Conservation (phyloP, 2,888 invertebrate species). For the Pseudanteris insignis region DNA sequence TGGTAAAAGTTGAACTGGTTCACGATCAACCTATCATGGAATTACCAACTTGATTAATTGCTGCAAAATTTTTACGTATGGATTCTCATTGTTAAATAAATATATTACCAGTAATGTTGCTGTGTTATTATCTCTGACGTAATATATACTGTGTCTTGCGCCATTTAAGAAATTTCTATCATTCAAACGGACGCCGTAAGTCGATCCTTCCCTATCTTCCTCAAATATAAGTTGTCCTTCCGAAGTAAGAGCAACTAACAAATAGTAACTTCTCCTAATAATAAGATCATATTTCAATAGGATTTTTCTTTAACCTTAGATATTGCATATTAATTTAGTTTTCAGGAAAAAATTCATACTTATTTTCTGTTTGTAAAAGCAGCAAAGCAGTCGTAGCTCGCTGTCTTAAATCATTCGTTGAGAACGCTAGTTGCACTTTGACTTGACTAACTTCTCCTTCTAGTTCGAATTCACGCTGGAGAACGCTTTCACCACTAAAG, state of each 20-base stretch:
- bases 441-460: slow-evolving; percentile 78
- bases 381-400: slow-evolving; percentile 79
- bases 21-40: slow-evolving; percentile 78
- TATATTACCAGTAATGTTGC: slow-evolving; percentile 70
- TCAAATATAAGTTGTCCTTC: slow-evolving; percentile 86
- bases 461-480: slow-evolving; percentile 80
- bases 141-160: slow-evolving; percentile 80
- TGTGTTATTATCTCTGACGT: slow-evolving; percentile 75
- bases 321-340: too few species aligned
- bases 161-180: slow-evolving; percentile 85
- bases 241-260: slow-evolving; percentile 82
- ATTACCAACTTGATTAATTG: too few species aligned
- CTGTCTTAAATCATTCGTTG: slow-evolving; percentile 80
- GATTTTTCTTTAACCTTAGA: too few species aligned
- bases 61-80: too few species aligned
- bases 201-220: slow-evolving; percentile 82
- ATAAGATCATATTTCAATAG: too few species aligned
- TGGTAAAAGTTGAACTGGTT: slow-evolving; percentile 76
- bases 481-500: slow-evolving; percentile 85
- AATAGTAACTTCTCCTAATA: slow-evolving; percentile 86
- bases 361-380: slow-evolving; percentile 83
- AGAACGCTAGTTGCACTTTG: slow-evolving; percentile 87
- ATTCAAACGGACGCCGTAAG: slow-evolving; percentile 78
- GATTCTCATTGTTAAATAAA: too few species aligned
- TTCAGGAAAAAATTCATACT: slow-evolving; percentile 70